Evolutionary conservation across 2,797 vertebrate genomes (phyloP).

Genomic region (Sebastes diaconus): DNA sequence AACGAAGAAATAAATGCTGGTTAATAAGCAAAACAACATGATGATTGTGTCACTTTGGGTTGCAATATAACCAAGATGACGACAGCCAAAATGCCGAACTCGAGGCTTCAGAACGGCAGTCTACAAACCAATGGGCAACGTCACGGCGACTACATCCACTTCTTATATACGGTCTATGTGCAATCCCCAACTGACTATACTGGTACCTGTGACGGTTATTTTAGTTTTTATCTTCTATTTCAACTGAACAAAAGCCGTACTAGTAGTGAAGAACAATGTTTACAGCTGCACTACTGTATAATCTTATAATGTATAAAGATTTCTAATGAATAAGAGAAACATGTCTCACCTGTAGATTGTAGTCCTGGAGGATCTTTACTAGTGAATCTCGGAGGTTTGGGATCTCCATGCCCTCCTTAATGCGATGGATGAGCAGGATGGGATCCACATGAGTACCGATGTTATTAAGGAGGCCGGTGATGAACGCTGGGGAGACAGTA

Average conservation of each 20-base stretch:
- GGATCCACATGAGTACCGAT: conserved; percentile 98
- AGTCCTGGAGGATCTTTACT: conserved; percentile 98
- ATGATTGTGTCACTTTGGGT: background rate
- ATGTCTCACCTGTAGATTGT: conserved; percentile 92
- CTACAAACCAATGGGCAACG: too few species aligned
- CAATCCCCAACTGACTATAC: background rate
- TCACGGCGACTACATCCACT: fast-evolving
- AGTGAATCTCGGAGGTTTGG: conserved; percentile 96
- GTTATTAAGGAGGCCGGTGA: conserved; percentile 97
- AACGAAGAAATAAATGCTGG: background rate
- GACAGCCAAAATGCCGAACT: too few species aligned
- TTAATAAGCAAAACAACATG: background rate
- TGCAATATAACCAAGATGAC: fast-evolving
- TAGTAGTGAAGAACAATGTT: background rate
- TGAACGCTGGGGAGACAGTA: conserved; percentile 86
- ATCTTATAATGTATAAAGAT: background rate
- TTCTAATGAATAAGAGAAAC: background rate
- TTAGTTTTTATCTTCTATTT: background rate
- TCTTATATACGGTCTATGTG: too few species aligned
- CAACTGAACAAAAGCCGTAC: background rate
- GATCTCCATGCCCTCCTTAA: conserved; percentile 99
- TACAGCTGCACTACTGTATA: background rate
- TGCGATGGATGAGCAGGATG: conserved; percentile 95
- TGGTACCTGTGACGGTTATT: background rate
- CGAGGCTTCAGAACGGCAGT: too few species aligned